phyloP scores from a whole-genome alignment of 2,888 invertebrate genomes.

The Microplitis deprimator region DNA sequence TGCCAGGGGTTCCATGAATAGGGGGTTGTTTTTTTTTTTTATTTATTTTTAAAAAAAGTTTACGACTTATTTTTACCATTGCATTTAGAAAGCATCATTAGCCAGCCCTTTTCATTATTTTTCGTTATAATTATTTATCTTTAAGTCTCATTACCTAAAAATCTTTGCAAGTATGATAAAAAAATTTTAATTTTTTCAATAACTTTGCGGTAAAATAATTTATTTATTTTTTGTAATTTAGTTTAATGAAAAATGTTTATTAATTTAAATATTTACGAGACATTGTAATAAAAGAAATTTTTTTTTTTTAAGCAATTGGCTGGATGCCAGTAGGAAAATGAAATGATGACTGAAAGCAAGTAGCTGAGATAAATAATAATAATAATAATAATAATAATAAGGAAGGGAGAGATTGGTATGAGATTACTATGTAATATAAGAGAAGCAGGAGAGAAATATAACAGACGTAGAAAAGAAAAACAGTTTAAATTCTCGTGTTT shows the following conservation, averaged over 20 bases:
- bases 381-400: neutral
- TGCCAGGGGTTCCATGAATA: slow-evolving; percentile 39
- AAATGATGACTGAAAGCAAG: neutral
- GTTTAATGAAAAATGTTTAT: neutral
- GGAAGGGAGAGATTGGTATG: neutral
- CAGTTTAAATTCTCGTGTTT: neutral
- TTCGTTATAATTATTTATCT: too few relatives aligned
- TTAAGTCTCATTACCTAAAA: too few relatives aligned
- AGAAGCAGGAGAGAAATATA: neutral
- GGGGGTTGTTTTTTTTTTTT: slow-evolving; percentile 19
- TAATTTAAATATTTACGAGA: neutral
- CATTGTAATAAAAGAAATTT: neutral
- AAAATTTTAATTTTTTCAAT: too few relatives aligned
- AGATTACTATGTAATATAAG: neutral
- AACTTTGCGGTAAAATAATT: too few relatives aligned
- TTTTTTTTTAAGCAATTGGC: neutral
- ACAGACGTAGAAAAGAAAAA: neutral
- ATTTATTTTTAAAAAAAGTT: slow-evolving; percentile 27
- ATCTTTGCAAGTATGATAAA: too few relatives aligned
- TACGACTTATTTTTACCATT: slow-evolving; percentile 12
- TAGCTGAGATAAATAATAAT: neutral
- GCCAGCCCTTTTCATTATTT: neutral
- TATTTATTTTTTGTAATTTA: too few relatives aligned
- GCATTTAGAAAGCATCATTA: neutral
- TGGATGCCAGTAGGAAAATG: neutral